phyloP scores from a whole-genome alignment of 2,888 invertebrate species.

The Bembecia ichneumoniformis region DNA sequence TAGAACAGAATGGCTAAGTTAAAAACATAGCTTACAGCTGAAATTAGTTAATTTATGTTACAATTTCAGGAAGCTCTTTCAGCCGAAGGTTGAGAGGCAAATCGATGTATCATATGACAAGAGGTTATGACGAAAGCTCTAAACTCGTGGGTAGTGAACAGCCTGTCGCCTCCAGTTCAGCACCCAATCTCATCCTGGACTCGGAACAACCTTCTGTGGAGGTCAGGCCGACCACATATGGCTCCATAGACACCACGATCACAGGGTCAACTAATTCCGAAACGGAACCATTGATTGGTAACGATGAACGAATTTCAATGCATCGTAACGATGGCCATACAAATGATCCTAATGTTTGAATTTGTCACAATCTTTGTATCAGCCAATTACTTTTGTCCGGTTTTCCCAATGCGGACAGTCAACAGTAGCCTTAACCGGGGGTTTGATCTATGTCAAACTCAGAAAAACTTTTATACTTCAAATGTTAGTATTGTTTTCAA shows the following conservation, averaged over 20 bases:
- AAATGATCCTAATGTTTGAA: conserved; percentile 37
- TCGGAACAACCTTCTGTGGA: conserved; percentile 35
- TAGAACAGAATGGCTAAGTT: no score
- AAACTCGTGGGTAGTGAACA: conserved; percentile 40
- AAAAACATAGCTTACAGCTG: neutral
- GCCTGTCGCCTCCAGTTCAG: conserved; percentile 45
- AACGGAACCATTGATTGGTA: conserved; percentile 39
- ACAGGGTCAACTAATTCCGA: conserved; percentile 33
- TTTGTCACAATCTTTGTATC: neutral
- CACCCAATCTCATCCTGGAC: conserved; percentile 41
- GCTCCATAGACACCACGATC: conserved; percentile 47
- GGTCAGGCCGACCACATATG: conserved; percentile 45
- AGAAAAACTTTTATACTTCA: no score
- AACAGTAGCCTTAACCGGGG: no score
- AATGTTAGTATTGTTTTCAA: no score
- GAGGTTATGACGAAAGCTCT: conserved; percentile 76
- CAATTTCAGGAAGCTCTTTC: conserved; percentile 76
- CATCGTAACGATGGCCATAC: no score
- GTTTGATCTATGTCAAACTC: no score
- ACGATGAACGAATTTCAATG: conserved; percentile 9
- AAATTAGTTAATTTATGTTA: neutral
- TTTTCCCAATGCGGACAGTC: no score
- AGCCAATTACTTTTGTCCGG: no score
- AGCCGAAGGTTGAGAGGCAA: conserved; percentile 85
- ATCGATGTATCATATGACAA: conserved; percentile 80